Percentiles rank a stretch among this genome's conserved stretches.
phyloP scores from a whole-genome alignment of 2,113 vertebrate genomes.

The Laterallus jamaicensis region DNA sequence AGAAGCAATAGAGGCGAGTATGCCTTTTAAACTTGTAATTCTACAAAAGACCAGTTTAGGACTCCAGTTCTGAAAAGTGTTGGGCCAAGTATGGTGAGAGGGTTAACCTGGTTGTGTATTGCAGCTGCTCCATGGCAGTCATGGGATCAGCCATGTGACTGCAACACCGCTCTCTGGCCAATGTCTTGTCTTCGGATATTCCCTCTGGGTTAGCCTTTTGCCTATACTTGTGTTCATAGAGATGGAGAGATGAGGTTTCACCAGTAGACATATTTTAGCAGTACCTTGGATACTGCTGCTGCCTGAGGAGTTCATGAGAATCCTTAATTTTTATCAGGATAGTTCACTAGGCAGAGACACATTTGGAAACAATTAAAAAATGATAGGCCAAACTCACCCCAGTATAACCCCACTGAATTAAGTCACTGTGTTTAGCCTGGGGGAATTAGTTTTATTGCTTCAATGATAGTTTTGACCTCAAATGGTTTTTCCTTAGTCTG shows the following conservation, averaged over 20 bases:
- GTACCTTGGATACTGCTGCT: not conserved
- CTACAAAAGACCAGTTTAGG: not conserved
- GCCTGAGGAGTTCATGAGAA: not conserved
- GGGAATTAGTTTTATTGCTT: slow-evolving; percentile 31
- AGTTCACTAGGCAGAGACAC: not conserved
- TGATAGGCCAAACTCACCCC: slow-evolving; percentile 27
- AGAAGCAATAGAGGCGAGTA: not conserved
- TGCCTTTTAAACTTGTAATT: not conserved
- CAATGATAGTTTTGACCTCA: slow-evolving; percentile 20
- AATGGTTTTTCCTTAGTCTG: not conserved
- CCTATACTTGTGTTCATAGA: not conserved
- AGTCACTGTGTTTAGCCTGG: slow-evolving; percentile 5
- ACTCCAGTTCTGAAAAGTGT: not conserved
- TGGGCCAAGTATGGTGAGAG: not conserved
- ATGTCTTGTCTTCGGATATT: not conserved
- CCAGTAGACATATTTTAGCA: not conserved
- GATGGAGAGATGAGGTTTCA: not conserved
- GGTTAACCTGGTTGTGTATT: not conserved
- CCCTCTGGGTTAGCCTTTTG: not conserved
- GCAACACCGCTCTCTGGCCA: not conserved
- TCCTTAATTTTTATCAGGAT: not conserved
- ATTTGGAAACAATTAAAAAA: slow-evolving; percentile 51
- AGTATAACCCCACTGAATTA: slow-evolving; percentile 23
- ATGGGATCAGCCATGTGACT: rapidly evolving
- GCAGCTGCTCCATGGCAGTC: not conserved